Evolutionary conservation across 2,113 vertebrate genomes (phyloP).

Genomic region (Oryzias curvinotus): DNA sequence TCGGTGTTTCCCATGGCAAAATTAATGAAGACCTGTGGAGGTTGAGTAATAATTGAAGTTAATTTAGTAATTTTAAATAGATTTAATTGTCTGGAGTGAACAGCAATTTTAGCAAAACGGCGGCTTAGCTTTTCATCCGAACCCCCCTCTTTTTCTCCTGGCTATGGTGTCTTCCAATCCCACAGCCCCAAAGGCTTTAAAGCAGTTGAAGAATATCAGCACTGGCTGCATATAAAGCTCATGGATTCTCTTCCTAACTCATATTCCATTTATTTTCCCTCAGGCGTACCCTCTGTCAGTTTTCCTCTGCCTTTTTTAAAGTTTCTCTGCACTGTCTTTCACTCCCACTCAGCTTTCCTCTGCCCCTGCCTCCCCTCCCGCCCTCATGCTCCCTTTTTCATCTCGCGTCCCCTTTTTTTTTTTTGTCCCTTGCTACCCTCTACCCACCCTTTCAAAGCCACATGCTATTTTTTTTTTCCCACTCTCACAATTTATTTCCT

Average conservation of each 20-base stretch:
- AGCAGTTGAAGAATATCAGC: constrained; percentile 57
- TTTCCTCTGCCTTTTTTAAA: constrained; percentile 58
- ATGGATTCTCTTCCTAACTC: constrained; percentile 57
- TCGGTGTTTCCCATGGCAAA: constrained; percentile 85
- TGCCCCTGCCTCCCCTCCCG: constrained; percentile 37
- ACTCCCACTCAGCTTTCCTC: constrained; percentile 55
- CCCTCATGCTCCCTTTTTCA: constrained; percentile 25
- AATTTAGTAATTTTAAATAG: constrained; percentile 1
- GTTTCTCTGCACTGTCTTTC: constrained; percentile 57
- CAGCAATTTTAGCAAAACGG: neutral
- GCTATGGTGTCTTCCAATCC: constrained; percentile 46
- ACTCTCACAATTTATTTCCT: constrained; percentile 13
- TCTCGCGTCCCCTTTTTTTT: constrained; percentile 34
- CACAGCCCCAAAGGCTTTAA: constrained; percentile 46
- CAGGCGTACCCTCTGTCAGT: constrained; percentile 62
- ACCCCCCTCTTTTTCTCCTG: constrained; percentile 8
- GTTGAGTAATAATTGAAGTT: constrained; percentile 28
- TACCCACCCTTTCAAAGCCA: constrained; percentile 36
- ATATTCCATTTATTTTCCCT: constrained; percentile 70
- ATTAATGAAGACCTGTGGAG: constrained; percentile 91
- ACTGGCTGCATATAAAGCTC: constrained; percentile 63
- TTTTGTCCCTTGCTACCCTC: constrained; percentile 25
- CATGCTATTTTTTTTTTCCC: constrained; percentile 7
- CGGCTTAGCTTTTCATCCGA: neutral
- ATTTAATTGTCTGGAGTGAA: constrained; percentile 3